phyloP scores from a whole-genome alignment of 2,113 vertebrate species.

The Dipodomys stephensi region DNA sequence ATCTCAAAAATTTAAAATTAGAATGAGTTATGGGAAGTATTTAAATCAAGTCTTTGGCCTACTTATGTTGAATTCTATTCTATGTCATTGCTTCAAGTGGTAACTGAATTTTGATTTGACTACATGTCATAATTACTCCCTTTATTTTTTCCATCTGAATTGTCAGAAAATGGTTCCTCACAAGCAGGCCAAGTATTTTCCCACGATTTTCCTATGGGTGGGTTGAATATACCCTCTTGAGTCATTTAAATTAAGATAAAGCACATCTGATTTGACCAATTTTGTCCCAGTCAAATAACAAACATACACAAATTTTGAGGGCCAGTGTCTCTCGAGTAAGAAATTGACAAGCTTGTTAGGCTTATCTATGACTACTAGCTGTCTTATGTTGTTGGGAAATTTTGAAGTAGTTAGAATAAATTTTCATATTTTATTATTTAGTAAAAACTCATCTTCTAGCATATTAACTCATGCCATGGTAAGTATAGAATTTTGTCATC shows the following conservation, averaged over 20 bases:
- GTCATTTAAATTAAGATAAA: neutral
- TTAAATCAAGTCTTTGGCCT: neutral
- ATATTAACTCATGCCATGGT: neutral
- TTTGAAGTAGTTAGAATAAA: conserved; percentile 20
- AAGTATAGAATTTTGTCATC: neutral
- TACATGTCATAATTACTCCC: neutral
- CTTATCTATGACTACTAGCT: neutral
- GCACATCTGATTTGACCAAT: neutral
- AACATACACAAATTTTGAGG: neutral
- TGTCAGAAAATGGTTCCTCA: neutral
- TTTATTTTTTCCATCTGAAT: neutral
- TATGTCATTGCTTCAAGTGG: neutral
- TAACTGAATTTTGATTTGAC: neutral
- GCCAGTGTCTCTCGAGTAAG: neutral
- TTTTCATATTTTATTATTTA: neutral
- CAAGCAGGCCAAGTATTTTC: neutral
- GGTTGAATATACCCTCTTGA: neutral
- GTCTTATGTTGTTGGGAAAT: neutral
- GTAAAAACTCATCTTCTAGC: neutral
- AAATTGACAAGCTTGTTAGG: neutral
- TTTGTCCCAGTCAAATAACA: neutral
- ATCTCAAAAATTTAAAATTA: conserved; percentile 11
- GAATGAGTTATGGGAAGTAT: neutral
- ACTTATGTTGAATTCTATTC: neutral
- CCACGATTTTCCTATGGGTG: neutral